Conservation (phyloP, 2,113 vertebrate genomes). For the Ictidomys tridecemlineatus region DNA sequence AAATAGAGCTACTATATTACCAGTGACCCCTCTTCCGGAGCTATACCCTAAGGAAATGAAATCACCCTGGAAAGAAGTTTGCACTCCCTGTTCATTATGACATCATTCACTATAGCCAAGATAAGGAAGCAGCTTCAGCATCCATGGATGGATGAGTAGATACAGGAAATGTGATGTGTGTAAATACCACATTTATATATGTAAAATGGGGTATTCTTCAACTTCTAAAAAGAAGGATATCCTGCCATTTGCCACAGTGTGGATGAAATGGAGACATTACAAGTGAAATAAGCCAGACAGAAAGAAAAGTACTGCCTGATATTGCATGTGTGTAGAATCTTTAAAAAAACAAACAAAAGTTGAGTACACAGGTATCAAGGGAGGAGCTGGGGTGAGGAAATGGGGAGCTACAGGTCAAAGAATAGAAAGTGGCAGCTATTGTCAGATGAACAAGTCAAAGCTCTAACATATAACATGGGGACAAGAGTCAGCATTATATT, state of each 20-base stretch:
- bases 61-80: not conserved
- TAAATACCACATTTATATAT: too few species aligned
- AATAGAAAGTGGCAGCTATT: too few species aligned
- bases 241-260: not conserved
- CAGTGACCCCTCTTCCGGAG: too few species aligned
- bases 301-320: not conserved
- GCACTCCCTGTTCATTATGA: not conserved
- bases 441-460: too few species aligned
- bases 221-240: not conserved
- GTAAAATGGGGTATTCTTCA: not conserved
- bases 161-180: not conserved
- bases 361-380: not conserved
- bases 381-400: not conserved
- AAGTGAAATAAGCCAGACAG: not conserved
- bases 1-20: not conserved
- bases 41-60: not conserved
- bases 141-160: not conserved
- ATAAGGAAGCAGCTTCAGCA: not conserved
- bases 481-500: too few species aligned
- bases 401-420: not conserved
- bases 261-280: not conserved
- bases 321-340: not conserved
- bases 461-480: rapidly evolving
- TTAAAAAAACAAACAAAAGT: not conserved
- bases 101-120: not conserved